Base-by-base conservation (phyloP, 1,140 invertebrate species). In the Chrysomallon squamiferum region DNA sequence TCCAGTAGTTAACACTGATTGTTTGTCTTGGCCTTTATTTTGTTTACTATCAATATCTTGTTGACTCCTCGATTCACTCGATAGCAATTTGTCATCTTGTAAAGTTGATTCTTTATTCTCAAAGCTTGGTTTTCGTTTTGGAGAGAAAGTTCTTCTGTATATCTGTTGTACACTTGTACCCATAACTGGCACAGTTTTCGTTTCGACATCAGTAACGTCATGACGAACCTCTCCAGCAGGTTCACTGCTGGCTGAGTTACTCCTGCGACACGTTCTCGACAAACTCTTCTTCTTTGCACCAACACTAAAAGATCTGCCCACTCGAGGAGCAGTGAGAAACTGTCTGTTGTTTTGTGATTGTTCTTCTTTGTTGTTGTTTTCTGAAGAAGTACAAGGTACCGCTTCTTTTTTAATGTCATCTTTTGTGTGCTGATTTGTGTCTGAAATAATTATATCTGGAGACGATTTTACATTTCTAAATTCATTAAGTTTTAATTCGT, bases 101-200 rank as follows among this genome's bases (percentile, higher is more conserved):
- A 9, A 29, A 41, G 4, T 29, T 60, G 43, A 18, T 3, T 43
- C 3, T n/a, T 15, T 11, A 18, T 20, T 18, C 18, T 18, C n/a
- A 11, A 49, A 5, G 9, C 25, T 49, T 33, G 22, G 15, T 25
- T 13, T 30, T 7, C 59, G 27, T 30, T 43, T 13, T 18, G 64
- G 64, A 18, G 64, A 61, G 47, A 67, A 73, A 20, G 67, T 67
- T 59, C 71, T 45, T n/a, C 65, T 50, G 47, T 73, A 73, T 33
- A 62, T 69, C 38, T 57, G 22, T 27, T 69, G 65, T 1, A 65
- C 60, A 18, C 56, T 56, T 3, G 67, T 69, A 13, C 71, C 65
- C 71, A 69, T 68, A 0, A 60, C 61, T 6, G 71, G 71, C 13
- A 69, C 64, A 9, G 20, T 49, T 20, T 66, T 72, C 22, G 58